Evolutionary conservation across 2,888 invertebrate species (phyloP), one percentile per base, ranked within the genome.

Genomic region (Lasioglossum vierecki): DNA sequence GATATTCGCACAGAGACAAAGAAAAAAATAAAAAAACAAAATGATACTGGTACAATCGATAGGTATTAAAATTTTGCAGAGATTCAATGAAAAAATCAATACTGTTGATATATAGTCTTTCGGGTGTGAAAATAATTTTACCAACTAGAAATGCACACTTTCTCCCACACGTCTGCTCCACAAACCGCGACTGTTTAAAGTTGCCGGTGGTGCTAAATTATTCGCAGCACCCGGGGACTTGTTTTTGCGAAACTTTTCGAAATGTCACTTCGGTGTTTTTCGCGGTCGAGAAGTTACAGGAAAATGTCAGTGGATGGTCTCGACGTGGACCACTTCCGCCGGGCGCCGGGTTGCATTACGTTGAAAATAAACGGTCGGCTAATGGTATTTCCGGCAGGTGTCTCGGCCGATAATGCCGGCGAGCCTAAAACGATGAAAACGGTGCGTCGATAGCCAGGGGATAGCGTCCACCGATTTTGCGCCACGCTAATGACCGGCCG

Each of bases 331-430:
- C n/a, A 63, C 79, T 35, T 18, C 80, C 26, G 4, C 83, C 77
- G 35, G 3, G 53, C 53, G 70, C 78, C 49, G 11, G 3, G 22
- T 4, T 41, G 60, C 44, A 84, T 86, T 86, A 86, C 89, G 88
- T 88, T 88, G 78, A 85, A 89, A 91, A 91, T 89, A 92, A 92
- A 92, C 90, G 89, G 86, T 88, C 88, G 26, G 88, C 83, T 91
- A 89, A 91, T 90, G 87, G 87, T 84, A 88, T 91, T 91, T 88
- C 84, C 86, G 88, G 84, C 83, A 85, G 88, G 88, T 88, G 80
- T 88, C 86, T 83, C 81, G 79, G 76, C 78, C 86, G 90, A 91
- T 91, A 90, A 93, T 91, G 90, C 84, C 11, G 11, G 81, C 66
- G 66, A 35, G 35, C 66, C 86, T 90, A 80, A 91, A 89, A 83